Evolutionary conservation across 2,113 vertebrate genomes (phyloP), one percentile per base, ranked within the genome.

Genomic region (Trogon melanurus): DNA sequence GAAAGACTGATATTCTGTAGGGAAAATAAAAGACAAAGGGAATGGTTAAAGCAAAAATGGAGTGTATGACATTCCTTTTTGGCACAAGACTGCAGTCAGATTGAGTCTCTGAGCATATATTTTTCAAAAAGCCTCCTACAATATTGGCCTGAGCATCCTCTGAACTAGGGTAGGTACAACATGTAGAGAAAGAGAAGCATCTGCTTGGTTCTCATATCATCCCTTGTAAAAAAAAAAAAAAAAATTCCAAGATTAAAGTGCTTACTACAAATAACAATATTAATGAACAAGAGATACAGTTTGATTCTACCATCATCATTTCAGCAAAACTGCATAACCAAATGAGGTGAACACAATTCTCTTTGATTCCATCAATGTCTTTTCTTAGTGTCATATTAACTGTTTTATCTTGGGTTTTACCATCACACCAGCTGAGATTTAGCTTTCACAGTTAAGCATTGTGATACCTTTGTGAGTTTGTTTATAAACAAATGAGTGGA

Each of bases 401-500:
- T 60, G 54, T 34, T 88, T 96, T 80, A 81, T 89, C 75, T 92
- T 89, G 47, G 16, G 64, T 57, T 89, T 92, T 91, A 50, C 3
- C 60, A 29, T 61, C 58, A 48, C 38, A 26, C 16, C 64, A 83
- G 41, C 38, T 81, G 78, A 88, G 58, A 60, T 85, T 69, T 89
- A 92, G 58, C 78, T 96, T 95, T 94, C 61, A 61, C 38, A 89
- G 62, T 54, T 62, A 95, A 95, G 75, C 19, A 41, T 22, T 84
- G 34, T 83, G 94, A 79, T 82, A 82, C 45, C 73, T 94, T 87
- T 80, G 69, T 85, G 62, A 93, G 18, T 47, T 87, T 94, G 89
- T 82, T 96, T 96, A 58, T 88, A 96, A 94, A 88, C 58, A 91
- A 96, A 81, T 76, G 60, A 65, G 27, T 57, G 34, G 75, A 72